Conservation (phyloP, 2,113 vertebrate species). For the Eubucco bourcierii region DNA sequence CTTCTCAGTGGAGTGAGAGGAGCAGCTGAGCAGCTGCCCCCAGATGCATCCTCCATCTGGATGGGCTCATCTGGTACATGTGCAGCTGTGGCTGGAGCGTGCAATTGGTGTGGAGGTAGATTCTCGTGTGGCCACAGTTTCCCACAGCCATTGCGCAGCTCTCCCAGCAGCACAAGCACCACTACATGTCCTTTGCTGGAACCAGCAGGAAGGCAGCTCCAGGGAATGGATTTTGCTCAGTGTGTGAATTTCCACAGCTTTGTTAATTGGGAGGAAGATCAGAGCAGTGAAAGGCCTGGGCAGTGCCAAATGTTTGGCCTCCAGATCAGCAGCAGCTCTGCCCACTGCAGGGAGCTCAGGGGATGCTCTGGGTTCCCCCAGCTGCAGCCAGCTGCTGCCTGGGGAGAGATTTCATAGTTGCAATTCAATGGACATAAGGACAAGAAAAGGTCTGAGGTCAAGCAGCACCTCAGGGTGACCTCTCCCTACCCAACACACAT, state of each 20-base stretch:
- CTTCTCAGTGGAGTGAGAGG: background rate
- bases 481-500: background rate
- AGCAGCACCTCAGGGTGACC: background rate
- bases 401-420: background rate
- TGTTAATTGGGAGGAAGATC: background rate
- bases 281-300: background rate
- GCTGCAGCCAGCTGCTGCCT: conserved; percentile 12
- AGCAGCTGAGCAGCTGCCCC: conserved; percentile 1
- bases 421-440: background rate
- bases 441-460: background rate
- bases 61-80: background rate
- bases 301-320: conserved; percentile 6
- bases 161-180: background rate
- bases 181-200: background rate
- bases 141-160: background rate
- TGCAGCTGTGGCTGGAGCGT: background rate
- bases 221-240: conserved; percentile 46
- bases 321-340: background rate
- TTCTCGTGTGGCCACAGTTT: background rate
- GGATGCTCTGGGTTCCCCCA: background rate
- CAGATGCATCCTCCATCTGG: background rate
- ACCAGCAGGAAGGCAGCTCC: background rate
- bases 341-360: fast-evolving
- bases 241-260: conserved; percentile 23
- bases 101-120: background rate